Evolutionary conservation across 37 sponge, comb jelly and placozoan species (phyloP).

Genomic region (Haliclona indistincta): DNA sequence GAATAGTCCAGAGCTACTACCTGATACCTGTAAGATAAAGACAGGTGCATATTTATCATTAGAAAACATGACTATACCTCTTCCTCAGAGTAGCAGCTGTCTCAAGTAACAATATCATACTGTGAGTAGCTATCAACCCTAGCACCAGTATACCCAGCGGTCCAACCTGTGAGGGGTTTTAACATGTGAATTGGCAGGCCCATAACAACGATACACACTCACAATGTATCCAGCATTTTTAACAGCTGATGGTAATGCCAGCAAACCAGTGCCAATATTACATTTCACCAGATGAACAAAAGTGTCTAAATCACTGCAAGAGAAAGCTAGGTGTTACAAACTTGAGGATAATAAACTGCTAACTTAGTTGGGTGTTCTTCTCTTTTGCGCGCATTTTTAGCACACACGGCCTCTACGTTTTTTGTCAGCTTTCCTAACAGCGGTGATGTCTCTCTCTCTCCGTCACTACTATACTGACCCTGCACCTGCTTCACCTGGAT

Average conservation of each 20-base stretch:
- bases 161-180: conserved; percentile 42
- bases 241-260: conserved; percentile 81
- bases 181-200: no score
- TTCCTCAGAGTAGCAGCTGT: conserved; percentile 44
- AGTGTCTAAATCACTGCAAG: conserved; percentile 70
- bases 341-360: neutral
- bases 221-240: conserved; percentile 77
- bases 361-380: conserved; percentile 30
- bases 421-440: neutral
- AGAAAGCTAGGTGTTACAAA: neutral
- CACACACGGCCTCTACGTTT: no score
- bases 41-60: no score
- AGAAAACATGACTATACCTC: conserved; percentile 16
- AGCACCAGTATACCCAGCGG: conserved; percentile 37
- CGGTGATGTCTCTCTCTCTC: neutral
- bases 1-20: conserved; percentile 69
- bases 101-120: conserved; percentile 74
- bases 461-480: neutral
- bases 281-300: conserved; percentile 85
- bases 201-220: conserved; percentile 11
- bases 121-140: conserved; percentile 83
- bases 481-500: neutral
- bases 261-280: conserved; percentile 91
- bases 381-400: conserved; percentile 21
- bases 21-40: conserved; percentile 17